These are phyloP conservation scores for Scrobipalpa atriplicella DNA, from an alignment of 2,888 invertebrate species.

Conservation along the genomic window DNA sequence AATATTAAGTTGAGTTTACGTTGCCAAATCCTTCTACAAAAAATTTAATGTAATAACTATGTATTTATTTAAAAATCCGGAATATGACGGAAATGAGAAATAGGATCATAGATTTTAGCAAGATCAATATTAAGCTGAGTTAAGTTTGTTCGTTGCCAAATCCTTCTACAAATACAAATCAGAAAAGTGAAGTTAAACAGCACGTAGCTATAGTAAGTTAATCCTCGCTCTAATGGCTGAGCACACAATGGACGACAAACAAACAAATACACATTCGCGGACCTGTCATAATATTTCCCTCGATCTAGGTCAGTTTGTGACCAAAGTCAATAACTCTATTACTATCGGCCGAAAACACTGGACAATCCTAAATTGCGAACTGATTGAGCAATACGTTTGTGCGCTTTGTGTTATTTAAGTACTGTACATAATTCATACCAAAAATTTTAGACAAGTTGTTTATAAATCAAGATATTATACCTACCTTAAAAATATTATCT, in stretches of 20 bases:
- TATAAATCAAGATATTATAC: no score
- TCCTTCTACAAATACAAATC: background rate
- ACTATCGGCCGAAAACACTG: background rate
- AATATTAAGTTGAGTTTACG: no score
- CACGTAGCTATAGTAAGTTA: constrained; percentile 34
- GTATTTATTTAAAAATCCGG: no score
- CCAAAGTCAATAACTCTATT: constrained; percentile 14
- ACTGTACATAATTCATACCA: background rate
- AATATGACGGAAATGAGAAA: no score
- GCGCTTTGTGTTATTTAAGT: no score
- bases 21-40: no score
- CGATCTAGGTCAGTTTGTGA: constrained; percentile 46
- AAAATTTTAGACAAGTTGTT: no score
- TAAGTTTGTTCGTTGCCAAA: constrained; percentile 9
- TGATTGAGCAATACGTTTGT: background rate
- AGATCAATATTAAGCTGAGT: background rate
- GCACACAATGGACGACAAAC: constrained; percentile 68
- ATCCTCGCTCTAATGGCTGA: constrained; percentile 68
- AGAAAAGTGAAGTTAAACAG: background rate
- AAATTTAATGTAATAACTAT: no score
- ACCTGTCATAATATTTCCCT: constrained; percentile 44
- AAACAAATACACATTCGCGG: constrained; percentile 52
- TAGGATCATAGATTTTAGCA: no score
- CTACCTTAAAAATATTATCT: no score
- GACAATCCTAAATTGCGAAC: background rate